Percentiles rank a stretch among this genome's conserved stretches.
These are phyloP conservation scores for Enteromius mattozi DNA, from an alignment of 2,797 vertebrate species.

Conservation along the genomic window DNA sequence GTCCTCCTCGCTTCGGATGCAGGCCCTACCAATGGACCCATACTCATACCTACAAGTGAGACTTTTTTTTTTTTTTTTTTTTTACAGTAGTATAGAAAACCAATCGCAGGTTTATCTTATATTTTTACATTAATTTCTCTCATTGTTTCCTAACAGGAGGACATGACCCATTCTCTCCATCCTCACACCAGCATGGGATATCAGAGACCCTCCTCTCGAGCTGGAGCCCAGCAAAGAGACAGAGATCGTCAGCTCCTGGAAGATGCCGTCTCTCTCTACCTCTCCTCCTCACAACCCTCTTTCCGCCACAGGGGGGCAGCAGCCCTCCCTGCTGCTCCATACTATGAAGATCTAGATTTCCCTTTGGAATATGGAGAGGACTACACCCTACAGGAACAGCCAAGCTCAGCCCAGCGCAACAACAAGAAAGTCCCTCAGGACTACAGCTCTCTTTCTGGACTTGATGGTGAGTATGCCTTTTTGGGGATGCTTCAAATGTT, in stretches of 20 bases:
- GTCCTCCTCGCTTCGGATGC: conserved; percentile 75
- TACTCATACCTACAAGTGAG: conserved; percentile 88
- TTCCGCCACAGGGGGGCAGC: conserved; percentile 75
- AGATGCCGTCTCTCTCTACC: conserved; percentile 83
- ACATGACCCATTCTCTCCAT: conserved; percentile 71
- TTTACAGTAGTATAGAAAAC: not conserved
- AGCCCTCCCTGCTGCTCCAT: conserved; percentile 73
- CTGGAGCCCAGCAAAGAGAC: conserved; percentile 57
- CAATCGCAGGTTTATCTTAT: not conserved
- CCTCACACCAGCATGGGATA: conserved; percentile 70
- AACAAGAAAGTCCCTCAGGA: conserved; percentile 72
- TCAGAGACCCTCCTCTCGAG: conserved; percentile 63
- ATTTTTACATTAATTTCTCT: not conserved
- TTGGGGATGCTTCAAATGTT: not conserved
- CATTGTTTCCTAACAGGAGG: conserved; percentile 77
- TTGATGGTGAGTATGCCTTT: conserved; percentile 70
- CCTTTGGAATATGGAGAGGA: conserved; percentile 79
- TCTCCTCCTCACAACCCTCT: conserved; percentile 76
- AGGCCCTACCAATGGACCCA: conserved; percentile 84
- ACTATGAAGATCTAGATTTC: conserved; percentile 77
- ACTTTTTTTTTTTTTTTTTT: not conserved
- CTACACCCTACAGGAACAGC: conserved; percentile 75
- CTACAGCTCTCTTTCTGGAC: conserved; percentile 65
- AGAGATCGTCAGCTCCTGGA: conserved; percentile 83
- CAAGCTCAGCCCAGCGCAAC: conserved; percentile 55